phyloP scores from a whole-genome alignment of 2,888 invertebrate genomes.

The Chrysolina oricalcia region DNA sequence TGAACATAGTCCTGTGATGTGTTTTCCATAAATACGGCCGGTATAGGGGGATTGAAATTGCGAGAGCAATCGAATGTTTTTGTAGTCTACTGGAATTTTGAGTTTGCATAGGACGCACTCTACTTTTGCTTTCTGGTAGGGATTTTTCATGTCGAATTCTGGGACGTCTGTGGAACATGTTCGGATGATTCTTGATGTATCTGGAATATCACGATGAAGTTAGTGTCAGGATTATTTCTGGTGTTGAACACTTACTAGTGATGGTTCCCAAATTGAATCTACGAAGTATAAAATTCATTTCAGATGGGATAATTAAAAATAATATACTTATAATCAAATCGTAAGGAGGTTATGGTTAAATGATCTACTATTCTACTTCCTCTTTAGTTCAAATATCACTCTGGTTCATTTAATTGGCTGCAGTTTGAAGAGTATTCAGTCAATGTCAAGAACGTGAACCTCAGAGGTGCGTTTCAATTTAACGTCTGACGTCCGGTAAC shows the following conservation, averaged over 20 bases:
- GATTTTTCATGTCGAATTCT: slow-evolving; percentile 81
- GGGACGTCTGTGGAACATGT: slow-evolving; percentile 69
- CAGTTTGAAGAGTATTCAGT: too few relatives aligned
- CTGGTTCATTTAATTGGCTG: too few relatives aligned
- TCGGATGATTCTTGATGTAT: slow-evolving; percentile 5
- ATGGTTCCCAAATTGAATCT: slow-evolving; percentile 6
- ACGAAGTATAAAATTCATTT: slow-evolving; percentile 24
- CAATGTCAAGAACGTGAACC: too few relatives aligned
- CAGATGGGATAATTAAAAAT: not conserved
- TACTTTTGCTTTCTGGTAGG: slow-evolving; percentile 82
- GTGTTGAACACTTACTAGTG: not conserved
- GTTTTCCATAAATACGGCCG: slow-evolving; percentile 91
- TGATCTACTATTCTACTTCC: not conserved
- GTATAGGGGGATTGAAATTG: slow-evolving; percentile 98
- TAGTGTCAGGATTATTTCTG: not conserved
- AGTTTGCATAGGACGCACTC: slow-evolving; percentile 89
- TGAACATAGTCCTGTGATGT: slow-evolving; percentile 95
- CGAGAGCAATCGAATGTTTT: slow-evolving; percentile 91
- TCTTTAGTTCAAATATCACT: too few relatives aligned
- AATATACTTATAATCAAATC: not conserved
- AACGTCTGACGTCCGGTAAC: too few relatives aligned
- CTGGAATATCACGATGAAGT: not conserved
- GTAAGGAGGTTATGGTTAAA: not conserved
- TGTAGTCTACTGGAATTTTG: slow-evolving; percentile 89
- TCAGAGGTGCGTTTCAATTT: too few relatives aligned